These are phyloP conservation scores for Myathropa florea DNA, from an alignment of 2,888 invertebrate genomes.

Conservation along the genomic window DNA sequence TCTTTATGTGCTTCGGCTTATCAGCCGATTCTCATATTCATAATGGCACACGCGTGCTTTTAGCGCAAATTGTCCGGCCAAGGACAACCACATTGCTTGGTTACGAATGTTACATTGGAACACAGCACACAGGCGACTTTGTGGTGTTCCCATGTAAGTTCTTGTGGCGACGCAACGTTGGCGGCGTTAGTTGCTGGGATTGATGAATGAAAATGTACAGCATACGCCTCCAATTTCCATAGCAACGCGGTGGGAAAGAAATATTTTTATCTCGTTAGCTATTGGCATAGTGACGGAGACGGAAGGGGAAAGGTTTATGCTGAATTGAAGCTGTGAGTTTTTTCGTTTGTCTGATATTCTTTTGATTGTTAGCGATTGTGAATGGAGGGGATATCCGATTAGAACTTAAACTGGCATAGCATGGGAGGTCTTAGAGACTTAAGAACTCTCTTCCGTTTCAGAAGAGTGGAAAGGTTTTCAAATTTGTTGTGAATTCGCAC, in stretches of 20 bases:
- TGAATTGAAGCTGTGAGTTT: neutral
- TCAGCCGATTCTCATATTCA: neutral
- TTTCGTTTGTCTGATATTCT: neutral
- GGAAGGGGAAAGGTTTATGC: neutral
- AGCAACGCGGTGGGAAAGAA: neutral
- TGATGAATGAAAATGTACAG: constrained; percentile 23
- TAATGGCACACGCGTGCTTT: constrained; percentile 4
- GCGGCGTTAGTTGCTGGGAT: neutral
- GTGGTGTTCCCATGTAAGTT: neutral
- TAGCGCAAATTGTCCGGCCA: constrained; percentile 2
- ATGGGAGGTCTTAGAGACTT: neutral
- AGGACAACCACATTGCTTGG: constrained; percentile 6
- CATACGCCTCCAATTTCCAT: constrained; percentile 21
- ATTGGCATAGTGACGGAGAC: neutral
- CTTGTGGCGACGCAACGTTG: neutral
- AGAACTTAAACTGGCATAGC: neutral
- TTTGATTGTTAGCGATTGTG: neutral
- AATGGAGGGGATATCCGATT: neutral
- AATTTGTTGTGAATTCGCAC: neutral
- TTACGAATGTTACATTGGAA: neutral
- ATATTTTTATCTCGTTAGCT: neutral
- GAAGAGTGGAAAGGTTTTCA: neutral
- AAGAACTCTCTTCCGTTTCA: neutral
- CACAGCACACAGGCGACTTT: neutral
- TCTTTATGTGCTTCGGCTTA: neutral